phyloP scores from a whole-genome alignment of 2,888 invertebrate genomes.

The Machimus rusticus region DNA sequence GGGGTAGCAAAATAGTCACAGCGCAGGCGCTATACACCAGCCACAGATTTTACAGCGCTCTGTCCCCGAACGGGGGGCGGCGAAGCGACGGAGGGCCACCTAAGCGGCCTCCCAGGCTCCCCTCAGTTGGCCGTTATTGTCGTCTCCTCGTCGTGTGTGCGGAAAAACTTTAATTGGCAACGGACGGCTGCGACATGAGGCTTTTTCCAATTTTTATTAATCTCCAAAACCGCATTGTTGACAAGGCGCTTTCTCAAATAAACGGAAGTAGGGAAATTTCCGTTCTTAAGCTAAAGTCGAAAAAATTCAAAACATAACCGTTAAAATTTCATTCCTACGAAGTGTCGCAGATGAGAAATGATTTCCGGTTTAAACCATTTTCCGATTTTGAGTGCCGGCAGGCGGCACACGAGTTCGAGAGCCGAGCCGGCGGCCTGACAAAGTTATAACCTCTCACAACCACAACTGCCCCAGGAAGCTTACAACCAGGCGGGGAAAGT shows the following conservation, averaged over 20 bases:
- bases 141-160: neutral
- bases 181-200: neutral
- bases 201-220: neutral
- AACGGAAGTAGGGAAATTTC: neutral
- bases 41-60: neutral
- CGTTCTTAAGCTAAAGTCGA: neutral
- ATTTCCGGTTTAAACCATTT: neutral
- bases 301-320: neutral
- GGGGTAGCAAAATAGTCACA: neutral
- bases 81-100: neutral
- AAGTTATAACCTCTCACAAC: no score
- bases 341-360: no score
- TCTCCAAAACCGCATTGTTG: neutral
- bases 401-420: neutral
- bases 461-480: no score
- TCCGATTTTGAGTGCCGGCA: neutral
- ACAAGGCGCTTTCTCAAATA: neutral
- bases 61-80: no score
- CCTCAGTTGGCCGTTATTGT: neutral
- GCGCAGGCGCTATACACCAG: neutral
- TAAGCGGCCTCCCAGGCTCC: no score
- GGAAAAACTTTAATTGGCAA: neutral
- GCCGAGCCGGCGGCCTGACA: no score
- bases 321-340: neutral
- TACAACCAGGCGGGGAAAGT: no score